phyloP scores from a whole-genome alignment of 2,888 invertebrate genomes.

The Xestia c-nigrum region DNA sequence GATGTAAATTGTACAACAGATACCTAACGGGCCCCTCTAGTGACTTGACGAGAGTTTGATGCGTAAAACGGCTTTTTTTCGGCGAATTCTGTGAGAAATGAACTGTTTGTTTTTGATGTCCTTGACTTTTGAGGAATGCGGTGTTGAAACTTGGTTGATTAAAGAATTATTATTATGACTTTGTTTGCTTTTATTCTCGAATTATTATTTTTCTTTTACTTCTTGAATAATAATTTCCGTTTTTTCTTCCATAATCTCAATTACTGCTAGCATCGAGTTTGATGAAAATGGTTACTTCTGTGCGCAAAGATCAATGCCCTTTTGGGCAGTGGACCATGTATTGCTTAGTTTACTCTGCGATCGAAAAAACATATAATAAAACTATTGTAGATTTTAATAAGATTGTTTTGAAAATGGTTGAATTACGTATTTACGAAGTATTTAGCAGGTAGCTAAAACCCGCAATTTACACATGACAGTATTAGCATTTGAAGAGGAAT shows the following conservation, averaged over 20 bases:
- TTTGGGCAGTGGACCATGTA: conserved; percentile 23
- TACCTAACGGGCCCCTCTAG: conserved; percentile 66
- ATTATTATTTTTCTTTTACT: not conserved
- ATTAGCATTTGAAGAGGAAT: not conserved
- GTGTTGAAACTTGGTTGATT: conserved; percentile 9
- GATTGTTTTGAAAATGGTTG: not conserved
- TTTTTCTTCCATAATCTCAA: too few relatives aligned
- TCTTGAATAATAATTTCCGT: not conserved
- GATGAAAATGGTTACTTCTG: conserved; percentile 1
- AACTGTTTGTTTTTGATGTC: conserved; percentile 29
- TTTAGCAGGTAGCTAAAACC: not conserved
- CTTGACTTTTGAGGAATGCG: conserved; percentile 49
- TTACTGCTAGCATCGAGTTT: too few relatives aligned
- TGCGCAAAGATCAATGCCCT: conserved; percentile 12
- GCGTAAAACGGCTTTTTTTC: conserved; percentile 46
- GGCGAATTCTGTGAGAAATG: conserved; percentile 28
- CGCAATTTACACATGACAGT: not conserved
- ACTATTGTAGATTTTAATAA: not conserved
- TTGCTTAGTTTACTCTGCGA: not conserved
- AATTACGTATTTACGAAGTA: not conserved
- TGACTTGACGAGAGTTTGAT: conserved; percentile 22
- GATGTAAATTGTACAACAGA: conserved; percentile 66
- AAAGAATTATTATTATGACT: conserved; percentile 7
- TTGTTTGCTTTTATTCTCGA: not conserved
- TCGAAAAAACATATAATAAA: not conserved